Base-by-base conservation (phyloP, 2,113 vertebrate species). In the Mesocricetus auratus region DNA sequence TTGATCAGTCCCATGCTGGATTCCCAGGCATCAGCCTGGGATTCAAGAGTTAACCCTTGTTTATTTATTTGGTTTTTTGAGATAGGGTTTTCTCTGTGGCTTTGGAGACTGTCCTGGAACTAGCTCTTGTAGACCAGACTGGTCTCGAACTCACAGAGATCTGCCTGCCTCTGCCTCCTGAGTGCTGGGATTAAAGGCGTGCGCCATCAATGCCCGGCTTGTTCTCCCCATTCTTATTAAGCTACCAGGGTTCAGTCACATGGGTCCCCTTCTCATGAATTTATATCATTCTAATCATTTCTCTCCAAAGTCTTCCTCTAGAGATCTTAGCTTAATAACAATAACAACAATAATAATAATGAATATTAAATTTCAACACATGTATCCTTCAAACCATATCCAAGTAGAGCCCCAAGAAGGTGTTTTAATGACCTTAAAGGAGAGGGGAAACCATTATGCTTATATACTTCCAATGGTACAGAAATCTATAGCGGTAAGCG, bases 381-480 rank as follows among this genome's bases (percentile, higher is more conserved):
- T 13, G 19, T 29, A 6, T n/a, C 58, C 22, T 66, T 53, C 47
- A 78, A 53, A 33, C 19, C 29, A 53, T 77, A 42, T 26, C 66
- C 66, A 68, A 33, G 33, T 31, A 93, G 45, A 66, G 45, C n/a
- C 73, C 36, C 33, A 58, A 33, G 39, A 92, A 60, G 91, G 21
- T 82, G 36, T 58, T 60, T 4, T 5, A 79, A 36, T 90, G 53
- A 75, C 47, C 83, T 94, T 10, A 36, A 69, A 73, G 88, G 42
- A 78, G n/a, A 78, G 91, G 56, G 53, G 69, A 42, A 81, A n/a
- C 62, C 8, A 60, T 93, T 90, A 45, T 88, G n/a, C 42, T 94
- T 91, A 6, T n/a, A 71, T 81, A 5, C 94, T 91, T 90, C 58
- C 81, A 87, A 60, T 73, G 36, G 4, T 60, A 77, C 60, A 91